A percentile compares a stretch with the other conserved stretches of the same genome.
Evolutionary conservation across 1,140 invertebrate genomes (phyloP).

Genomic region (Plutomurus gul): DNA sequence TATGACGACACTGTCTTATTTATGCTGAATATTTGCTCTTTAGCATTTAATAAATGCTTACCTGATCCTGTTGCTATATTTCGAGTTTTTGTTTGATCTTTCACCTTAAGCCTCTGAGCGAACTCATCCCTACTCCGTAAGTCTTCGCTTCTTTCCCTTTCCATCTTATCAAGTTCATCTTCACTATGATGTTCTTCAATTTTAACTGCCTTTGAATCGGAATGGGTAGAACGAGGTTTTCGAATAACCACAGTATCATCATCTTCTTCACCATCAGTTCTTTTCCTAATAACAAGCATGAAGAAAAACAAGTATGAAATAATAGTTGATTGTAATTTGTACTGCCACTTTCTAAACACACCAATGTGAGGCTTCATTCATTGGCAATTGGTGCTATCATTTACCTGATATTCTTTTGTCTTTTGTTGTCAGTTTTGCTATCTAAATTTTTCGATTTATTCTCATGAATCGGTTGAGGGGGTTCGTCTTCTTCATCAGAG

Average conservation of each 20-base stretch:
- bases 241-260: constrained; percentile 41
- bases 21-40: too few relatives aligned
- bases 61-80: constrained; percentile 72
- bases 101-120: constrained; percentile 80
- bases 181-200: neutral
- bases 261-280: neutral
- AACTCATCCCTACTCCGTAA: constrained; percentile 93
- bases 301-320: too few relatives aligned
- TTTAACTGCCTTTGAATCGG: constrained; percentile 26
- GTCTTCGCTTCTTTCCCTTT: constrained; percentile 75
- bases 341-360: too few relatives aligned
- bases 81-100: constrained; percentile 86
- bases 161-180: constrained; percentile 64
- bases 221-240: constrained; percentile 14
- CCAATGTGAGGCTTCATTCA: too few relatives aligned
- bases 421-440: neutral
- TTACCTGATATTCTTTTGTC: neutral
- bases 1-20: too few relatives aligned
- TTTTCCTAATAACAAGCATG: neutral
- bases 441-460: too few relatives aligned
- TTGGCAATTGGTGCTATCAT: neutral
- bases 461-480: neutral
- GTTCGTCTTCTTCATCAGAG: constrained; percentile 51
- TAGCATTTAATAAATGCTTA: constrained; percentile 58
- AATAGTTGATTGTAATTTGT: too few relatives aligned